Conservation (phyloP, 2,888 invertebrate species). For the Imbricaverruca yamaguchii region DNA sequence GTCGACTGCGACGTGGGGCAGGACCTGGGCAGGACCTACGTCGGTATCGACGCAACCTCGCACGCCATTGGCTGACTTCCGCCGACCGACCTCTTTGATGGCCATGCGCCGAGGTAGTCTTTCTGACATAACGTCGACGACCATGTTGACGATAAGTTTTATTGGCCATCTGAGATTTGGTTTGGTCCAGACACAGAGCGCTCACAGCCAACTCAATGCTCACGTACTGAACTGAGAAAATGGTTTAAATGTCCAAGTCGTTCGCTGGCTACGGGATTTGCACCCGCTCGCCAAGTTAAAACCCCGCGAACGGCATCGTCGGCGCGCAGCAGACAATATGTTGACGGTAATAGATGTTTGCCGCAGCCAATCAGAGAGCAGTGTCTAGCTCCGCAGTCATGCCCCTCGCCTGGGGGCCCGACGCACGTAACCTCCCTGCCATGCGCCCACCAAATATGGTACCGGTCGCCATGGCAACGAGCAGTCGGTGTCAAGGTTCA, state of each 20-base stretch:
- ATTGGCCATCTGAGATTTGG: background rate
- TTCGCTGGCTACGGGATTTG: too few species aligned
- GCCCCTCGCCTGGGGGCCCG: slow-evolving; percentile 13
- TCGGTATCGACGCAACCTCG: slow-evolving; percentile 6
- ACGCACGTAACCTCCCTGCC: slow-evolving; percentile 18
- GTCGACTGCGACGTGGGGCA: slow-evolving; percentile 2
- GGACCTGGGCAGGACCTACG: background rate
- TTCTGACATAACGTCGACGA: background rate
- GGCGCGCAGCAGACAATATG: slow-evolving; percentile 19
- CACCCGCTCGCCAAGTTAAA: background rate
- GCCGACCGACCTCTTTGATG: slow-evolving; percentile 7
- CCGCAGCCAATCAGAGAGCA: slow-evolving; percentile 9
- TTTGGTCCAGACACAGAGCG: background rate
- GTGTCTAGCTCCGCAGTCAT: slow-evolving; percentile 12
- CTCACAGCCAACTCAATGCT: background rate
- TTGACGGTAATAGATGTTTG: slow-evolving; percentile 20
- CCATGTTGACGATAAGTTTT: background rate
- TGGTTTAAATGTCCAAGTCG: too few species aligned
- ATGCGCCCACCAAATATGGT: slow-evolving; percentile 19
- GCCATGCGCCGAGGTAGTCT: background rate
- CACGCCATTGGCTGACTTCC: slow-evolving; percentile 17
- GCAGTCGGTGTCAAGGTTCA: slow-evolving; percentile 19
- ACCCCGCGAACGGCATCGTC: background rate
- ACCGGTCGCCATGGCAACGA: slow-evolving; percentile 7
- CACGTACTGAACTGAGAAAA: too few species aligned